Base-by-base conservation (phyloP, 2,113 vertebrate genomes). In the Peromyscus polionotus region DNA sequence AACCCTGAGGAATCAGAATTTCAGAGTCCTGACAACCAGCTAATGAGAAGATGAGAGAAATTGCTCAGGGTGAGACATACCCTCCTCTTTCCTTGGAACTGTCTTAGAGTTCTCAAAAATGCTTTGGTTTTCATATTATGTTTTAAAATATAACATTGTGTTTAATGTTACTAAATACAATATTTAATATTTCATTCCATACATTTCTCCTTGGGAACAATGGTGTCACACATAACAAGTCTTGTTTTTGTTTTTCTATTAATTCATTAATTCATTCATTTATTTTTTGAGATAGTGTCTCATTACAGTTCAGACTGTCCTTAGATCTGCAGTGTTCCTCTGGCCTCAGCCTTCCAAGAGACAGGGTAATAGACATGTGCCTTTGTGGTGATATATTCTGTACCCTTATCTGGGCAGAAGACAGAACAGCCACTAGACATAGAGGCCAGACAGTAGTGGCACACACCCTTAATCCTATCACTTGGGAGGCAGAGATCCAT, bases 11-110 rank as follows among this genome's bases (percentile, higher is more conserved):
- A 96, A 90, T 91, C 63, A 88, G 75, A 70, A 89, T 95, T 95
- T 97, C 63, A 84, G 54, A 93, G 3, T n/a, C 48, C 59, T 88
- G 88, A 90, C 65, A 92, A 36, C n/a, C 57, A 33, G 81, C 42
- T 94, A 75, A 95, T 91, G 79, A 87, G 84, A 93, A 92, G 63
- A 88, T 88, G 72, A 92, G 85, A 68, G 6, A 72, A 95, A 79
- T 90, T 94, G 61, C 45, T 92, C 48, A 81, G 67, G 36, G 39
- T 11, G 8, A 94, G 26, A 7, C 6, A 73, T 76, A 20, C 33
- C 22, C 36, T 90, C 28, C 42, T 92, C 8, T 72, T 28, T 81
- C 28, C 36, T 42, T 73, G 45, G 31, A 92, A 91, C 14, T 51
- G 36, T 75, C 70, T 73, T 88, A 42, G 33, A 73, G 59, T 51